These are phyloP conservation scores for Cosmia trapezina DNA, from an alignment of 2,888 invertebrate species.

Conservation along the genomic window DNA sequence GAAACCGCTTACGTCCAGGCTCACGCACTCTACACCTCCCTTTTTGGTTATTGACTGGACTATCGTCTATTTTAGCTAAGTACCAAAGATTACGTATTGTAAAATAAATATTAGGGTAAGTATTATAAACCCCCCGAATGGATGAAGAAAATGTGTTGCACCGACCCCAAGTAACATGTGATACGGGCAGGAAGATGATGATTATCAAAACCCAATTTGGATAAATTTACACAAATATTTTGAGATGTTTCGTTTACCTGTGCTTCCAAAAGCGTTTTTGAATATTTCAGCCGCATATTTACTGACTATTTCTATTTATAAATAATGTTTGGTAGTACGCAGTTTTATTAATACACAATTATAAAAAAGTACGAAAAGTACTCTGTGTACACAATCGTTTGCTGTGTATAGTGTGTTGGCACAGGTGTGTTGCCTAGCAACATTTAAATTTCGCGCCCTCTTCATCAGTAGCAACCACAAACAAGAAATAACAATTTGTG, in stretches of 20 bases:
- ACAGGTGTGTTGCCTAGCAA: slow-evolving; percentile 70
- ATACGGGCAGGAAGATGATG: too few relatives aligned
- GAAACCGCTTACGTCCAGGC: too few relatives aligned
- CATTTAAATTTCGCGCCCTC: slow-evolving; percentile 54
- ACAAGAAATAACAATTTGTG: not conserved
- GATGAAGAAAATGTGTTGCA: too few relatives aligned
- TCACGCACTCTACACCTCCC: too few relatives aligned
- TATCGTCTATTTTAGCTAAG: too few relatives aligned
- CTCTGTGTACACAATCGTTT: too few relatives aligned
- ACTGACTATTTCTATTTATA: not conserved
- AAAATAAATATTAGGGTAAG: not conserved
- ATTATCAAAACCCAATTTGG: not conserved
- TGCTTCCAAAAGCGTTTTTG: slow-evolving; percentile 93
- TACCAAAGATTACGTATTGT: too few relatives aligned
- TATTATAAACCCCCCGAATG: too few relatives aligned
- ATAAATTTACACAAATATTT: not conserved
- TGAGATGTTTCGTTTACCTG: slow-evolving; percentile 88
- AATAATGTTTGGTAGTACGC: not conserved
- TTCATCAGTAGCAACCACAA: slow-evolving; percentile 2
- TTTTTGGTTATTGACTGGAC: too few relatives aligned
- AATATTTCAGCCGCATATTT: slow-evolving; percentile 95
- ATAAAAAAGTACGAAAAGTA: too few relatives aligned
- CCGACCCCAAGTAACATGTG: too few relatives aligned
- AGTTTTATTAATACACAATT: slow-evolving; percentile 1
- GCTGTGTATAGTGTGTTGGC: slow-evolving; percentile 62